Conservation (phyloP, 1,140 invertebrate genomes). For the Propsilocerus akamusi region DNA sequence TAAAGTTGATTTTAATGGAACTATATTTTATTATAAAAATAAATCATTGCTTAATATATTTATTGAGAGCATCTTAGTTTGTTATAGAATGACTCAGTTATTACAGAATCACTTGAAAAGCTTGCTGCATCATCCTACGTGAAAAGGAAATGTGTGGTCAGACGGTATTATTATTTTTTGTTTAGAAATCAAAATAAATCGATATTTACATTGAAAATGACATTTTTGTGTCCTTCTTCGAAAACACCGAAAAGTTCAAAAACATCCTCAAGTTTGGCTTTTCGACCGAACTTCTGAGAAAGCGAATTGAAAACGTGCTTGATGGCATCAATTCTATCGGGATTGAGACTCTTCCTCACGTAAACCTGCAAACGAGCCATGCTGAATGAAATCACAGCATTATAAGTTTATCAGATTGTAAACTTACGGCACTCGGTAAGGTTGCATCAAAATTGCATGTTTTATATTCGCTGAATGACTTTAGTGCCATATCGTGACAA, state of each 20-base stretch:
- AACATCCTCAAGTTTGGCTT: conserved; percentile 17
- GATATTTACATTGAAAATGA: conserved; percentile 18
- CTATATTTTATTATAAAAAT: no score
- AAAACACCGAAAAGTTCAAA: conserved; percentile 18
- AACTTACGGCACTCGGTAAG: conserved; percentile 13
- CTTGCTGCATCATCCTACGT: background rate
- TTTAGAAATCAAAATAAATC: background rate
- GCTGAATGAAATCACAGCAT: background rate
- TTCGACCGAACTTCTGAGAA: conserved; percentile 18
- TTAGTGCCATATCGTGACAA: conserved; percentile 14
- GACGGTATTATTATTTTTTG: no score
- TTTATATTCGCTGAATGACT: conserved; percentile 12
- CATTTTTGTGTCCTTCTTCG: conserved; percentile 13
- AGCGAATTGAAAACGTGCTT: conserved; percentile 18
- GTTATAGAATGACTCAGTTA: no score
- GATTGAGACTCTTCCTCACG: conserved; percentile 10
- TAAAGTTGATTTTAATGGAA: no score
- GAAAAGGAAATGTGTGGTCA: background rate
- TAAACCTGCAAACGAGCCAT: conserved; percentile 8
- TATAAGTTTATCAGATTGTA: background rate
- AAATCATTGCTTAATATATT: no score
- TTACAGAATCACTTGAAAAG: no score
- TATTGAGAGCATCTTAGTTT: no score
- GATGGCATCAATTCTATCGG: conserved; percentile 17
- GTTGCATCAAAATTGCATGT: conserved; percentile 18